Evolutionary conservation across 2,888 invertebrate species (phyloP).

Genomic region (Hypolimnas misippus): DNA sequence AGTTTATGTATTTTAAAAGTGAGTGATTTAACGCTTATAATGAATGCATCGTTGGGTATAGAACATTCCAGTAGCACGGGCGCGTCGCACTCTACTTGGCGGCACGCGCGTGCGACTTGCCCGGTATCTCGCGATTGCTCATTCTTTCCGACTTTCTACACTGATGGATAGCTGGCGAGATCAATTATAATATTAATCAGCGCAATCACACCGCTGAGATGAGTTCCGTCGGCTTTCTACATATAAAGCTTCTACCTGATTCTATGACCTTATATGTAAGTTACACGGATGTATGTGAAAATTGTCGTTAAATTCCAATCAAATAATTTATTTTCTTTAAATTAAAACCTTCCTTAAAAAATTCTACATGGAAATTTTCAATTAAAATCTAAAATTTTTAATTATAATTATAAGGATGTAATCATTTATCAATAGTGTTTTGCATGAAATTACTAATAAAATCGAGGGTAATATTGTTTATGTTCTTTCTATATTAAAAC

Average conservation of each 20-base stretch:
- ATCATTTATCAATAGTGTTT: too few species aligned
- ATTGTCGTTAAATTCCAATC: too few species aligned
- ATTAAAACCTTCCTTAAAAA: neutral
- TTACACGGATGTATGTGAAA: neutral
- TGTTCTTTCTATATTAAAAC: too few species aligned
- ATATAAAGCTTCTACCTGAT: conserved; percentile 39
- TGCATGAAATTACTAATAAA: too few species aligned
- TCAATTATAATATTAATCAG: conserved; percentile 83
- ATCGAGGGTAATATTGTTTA: too few species aligned
- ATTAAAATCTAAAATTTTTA: too few species aligned
- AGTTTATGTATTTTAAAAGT: conserved; percentile 13
- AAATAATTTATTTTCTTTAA: neutral
- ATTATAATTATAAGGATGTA: too few species aligned
- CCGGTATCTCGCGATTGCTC: conserved; percentile 56
- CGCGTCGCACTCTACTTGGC: conserved; percentile 77
- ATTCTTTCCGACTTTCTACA: conserved; percentile 82
- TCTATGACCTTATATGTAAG: conserved; percentile 25
- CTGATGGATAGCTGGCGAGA: conserved; percentile 78
- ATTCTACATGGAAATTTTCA: too few species aligned
- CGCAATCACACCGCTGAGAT: conserved; percentile 73
- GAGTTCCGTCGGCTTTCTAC: conserved; percentile 74
- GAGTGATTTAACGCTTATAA: conserved; percentile 34
- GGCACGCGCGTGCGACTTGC: conserved; percentile 59
- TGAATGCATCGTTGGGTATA: conserved; percentile 49
- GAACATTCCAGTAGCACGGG: conserved; percentile 58